Conservation (phyloP, 1,140 invertebrate species). For the Tachypleus tridentatus region DNA sequence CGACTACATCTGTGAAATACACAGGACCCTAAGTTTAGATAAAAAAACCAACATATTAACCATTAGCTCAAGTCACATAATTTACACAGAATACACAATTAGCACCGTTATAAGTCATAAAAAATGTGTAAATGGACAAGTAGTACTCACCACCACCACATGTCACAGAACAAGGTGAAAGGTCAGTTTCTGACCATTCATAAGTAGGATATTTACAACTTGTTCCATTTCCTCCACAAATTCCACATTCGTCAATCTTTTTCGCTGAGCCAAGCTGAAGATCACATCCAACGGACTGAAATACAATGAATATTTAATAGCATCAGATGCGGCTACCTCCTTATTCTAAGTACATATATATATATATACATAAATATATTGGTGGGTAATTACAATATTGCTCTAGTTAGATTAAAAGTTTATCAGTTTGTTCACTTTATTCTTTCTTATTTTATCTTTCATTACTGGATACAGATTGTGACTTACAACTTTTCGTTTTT, state of each 20-base stretch:
- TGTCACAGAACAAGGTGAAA: conserved; percentile 65
- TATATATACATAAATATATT: background rate
- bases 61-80: no score
- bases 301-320: background rate
- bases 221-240: conserved; percentile 78
- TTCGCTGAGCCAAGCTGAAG: conserved; percentile 69
- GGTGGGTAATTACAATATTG: background rate
- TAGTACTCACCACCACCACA: conserved; percentile 70
- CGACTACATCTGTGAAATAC: conserved; percentile 24
- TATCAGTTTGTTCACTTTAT: background rate
- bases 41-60: no score
- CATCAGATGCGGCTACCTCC: background rate
- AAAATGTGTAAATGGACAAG: no score
- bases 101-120: no score
- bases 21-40: no score
- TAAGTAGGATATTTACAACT: conserved; percentile 62
- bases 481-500: no score
- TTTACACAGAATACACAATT: no score
- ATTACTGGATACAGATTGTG: no score
- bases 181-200: conserved; percentile 66
- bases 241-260: conserved; percentile 72
- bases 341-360: background rate
- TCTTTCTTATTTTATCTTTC: background rate
- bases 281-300: conserved; percentile 64
- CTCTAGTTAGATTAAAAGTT: background rate